These are phyloP conservation scores for Hapalemur alaotrensis DNA, from an alignment of 2,797 vertebrate genomes.

Conservation along the genomic window DNA sequence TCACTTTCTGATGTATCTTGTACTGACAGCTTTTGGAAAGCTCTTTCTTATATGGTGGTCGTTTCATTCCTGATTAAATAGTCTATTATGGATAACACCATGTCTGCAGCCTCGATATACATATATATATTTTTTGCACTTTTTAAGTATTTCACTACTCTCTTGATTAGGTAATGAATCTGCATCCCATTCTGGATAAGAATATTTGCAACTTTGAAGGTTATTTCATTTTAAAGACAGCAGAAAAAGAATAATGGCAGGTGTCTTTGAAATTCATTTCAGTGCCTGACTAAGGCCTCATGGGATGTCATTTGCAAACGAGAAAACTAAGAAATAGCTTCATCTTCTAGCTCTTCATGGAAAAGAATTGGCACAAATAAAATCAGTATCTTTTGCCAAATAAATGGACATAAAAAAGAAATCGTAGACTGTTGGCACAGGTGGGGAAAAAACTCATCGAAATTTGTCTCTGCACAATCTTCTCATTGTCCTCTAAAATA, in stretches of 20 bases:
- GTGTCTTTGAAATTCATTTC: slow-evolving; percentile 43
- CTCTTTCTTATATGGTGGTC: not conserved
- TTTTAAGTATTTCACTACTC: slow-evolving; percentile 42
- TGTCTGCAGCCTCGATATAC: not conserved
- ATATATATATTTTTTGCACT: not conserved
- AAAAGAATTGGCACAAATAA: not conserved
- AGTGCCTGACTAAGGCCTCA: slow-evolving; percentile 2
- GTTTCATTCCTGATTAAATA: not conserved
- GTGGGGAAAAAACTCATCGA: not conserved
- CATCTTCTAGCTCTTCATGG: not conserved
- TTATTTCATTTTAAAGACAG: slow-evolving; percentile 39
- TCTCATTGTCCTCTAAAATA: slow-evolving; percentile 25
- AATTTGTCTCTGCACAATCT: not conserved
- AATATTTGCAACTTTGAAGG: slow-evolving; percentile 10
- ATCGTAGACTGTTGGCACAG: not conserved
- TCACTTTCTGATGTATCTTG: not conserved
- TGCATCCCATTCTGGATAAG: not conserved
- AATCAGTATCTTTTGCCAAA: slow-evolving; percentile 39
- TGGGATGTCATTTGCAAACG: not conserved
- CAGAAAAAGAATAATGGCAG: not conserved
- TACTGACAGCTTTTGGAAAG: not conserved
- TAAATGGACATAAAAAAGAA: slow-evolving; percentile 48
- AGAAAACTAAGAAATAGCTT: slow-evolving; percentile 34
- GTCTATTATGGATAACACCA: not conserved
- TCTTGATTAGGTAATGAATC: slow-evolving; percentile 11